Conservation (phyloP, 1,140 invertebrate genomes). For the Chionoecetes opilio region DNA sequence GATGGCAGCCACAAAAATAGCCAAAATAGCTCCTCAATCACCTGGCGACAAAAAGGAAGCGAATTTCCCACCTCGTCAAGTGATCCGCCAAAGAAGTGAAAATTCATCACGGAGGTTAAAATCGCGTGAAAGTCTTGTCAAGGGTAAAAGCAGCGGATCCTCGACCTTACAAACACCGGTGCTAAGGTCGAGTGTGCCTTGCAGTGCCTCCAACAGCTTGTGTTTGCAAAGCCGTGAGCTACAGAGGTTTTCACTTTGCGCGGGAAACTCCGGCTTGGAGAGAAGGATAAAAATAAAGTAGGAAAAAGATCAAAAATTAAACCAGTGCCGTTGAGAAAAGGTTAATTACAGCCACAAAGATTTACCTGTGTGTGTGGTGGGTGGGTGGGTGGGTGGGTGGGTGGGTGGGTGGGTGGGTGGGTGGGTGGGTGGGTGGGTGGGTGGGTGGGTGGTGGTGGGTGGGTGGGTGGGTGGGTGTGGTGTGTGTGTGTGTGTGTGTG, state of each 20-base stretch:
- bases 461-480: not conserved
- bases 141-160: not conserved
- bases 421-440: not conserved
- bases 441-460: not conserved
- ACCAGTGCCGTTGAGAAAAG: not conserved
- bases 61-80: not conserved
- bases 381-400: not conserved
- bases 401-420: not conserved
- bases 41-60: too few relatives aligned
- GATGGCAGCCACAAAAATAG: too few relatives aligned
- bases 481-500: conserved; percentile 27
- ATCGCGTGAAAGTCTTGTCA: not conserved
- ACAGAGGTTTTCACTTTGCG: conserved; percentile 19
- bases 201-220: not conserved
- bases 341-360: not conserved
- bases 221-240: conserved; percentile 15
- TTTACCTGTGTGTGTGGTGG: not conserved
- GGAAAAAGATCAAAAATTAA: not conserved
- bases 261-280: not conserved
- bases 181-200: not conserved
- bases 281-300: not conserved
- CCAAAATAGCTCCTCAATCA: too few relatives aligned
- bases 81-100: conserved; percentile 6
- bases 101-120: conserved; percentile 10
- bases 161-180: not conserved